A percentile compares a stretch with the other conserved stretches of the same genome.
Conservation (phyloP, 2,797 vertebrate species). For the Tenualosa thibaudeaui region DNA sequence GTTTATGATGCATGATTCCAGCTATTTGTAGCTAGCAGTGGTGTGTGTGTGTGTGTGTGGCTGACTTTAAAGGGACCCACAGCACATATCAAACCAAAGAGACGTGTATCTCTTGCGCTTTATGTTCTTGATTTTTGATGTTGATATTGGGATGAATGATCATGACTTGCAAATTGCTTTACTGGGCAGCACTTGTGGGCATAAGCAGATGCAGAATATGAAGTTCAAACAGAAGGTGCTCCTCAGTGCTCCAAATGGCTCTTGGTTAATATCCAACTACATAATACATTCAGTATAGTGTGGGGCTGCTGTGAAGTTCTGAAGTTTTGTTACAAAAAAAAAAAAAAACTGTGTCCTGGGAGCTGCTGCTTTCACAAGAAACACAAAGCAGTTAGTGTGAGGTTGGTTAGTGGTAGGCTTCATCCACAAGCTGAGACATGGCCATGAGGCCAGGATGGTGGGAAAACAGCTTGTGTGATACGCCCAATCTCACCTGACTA, state of each 20-base stretch:
- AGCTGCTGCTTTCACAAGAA: neutral
- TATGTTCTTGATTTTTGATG: neutral
- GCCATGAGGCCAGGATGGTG: neutral
- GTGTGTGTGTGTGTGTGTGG: neutral
- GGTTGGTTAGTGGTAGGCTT: neutral
- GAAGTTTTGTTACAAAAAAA: neutral
- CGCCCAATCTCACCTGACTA: neutral
- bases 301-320: neutral
- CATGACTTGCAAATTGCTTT: neutral
- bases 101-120: neutral
- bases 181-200: neutral
- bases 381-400: neutral
- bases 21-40: neutral
- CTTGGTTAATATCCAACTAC: neutral
- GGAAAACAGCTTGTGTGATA: neutral
- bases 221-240: neutral
- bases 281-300: neutral
- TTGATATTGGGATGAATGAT: neutral
- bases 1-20: slow-evolving; percentile 1
- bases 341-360: neutral
- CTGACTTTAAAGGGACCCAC: neutral
- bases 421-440: slow-evolving; percentile 17
- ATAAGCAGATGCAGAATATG: neutral
- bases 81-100: neutral
- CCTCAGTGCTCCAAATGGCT: neutral